Percentiles rank a stretch among this genome's conserved stretches.
These are phyloP conservation scores for Stomatorhinus walkeri DNA, from an alignment of 2,797 vertebrate species.

Conservation along the genomic window DNA sequence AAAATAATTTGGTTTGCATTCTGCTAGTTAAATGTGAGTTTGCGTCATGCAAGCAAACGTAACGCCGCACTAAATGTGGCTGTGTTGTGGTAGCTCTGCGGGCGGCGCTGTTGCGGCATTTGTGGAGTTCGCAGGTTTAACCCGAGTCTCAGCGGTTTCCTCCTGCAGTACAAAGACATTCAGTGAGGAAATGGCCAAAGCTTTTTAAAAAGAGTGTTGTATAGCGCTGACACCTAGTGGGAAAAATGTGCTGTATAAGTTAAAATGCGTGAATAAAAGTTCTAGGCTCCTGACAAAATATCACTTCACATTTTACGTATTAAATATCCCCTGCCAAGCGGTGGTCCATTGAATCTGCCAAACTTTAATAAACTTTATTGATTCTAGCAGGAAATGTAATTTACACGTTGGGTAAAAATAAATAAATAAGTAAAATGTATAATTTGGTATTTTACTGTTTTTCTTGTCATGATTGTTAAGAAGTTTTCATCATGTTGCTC, in stretches of 20 bases:
- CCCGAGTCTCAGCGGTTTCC: not conserved
- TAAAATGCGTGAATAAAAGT: not conserved
- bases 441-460: not conserved
- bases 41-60: not conserved
- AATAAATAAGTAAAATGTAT: not conserved
- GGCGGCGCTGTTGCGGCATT: not conserved
- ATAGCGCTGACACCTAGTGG: slow-evolving; percentile 24
- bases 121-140: not conserved
- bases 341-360: not conserved
- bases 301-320: not conserved
- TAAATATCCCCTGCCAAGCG: not conserved
- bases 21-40: not conserved
- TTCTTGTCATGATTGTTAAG: not conserved
- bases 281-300: not conserved
- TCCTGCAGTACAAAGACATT: not conserved
- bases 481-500: not conserved
- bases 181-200: not conserved
- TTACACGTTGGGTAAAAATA: not conserved
- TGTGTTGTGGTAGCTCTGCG: not conserved
- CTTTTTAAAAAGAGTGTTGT: not conserved
- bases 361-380: not conserved
- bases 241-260: not conserved
- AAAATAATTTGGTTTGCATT: not conserved
- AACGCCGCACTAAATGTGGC: not conserved
- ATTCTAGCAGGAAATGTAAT: not conserved